A percentile compares a stretch with the other conserved stretches of the same genome.
phyloP scores from a whole-genome alignment of 2,797 vertebrate species.

The Morelia viridis region DNA sequence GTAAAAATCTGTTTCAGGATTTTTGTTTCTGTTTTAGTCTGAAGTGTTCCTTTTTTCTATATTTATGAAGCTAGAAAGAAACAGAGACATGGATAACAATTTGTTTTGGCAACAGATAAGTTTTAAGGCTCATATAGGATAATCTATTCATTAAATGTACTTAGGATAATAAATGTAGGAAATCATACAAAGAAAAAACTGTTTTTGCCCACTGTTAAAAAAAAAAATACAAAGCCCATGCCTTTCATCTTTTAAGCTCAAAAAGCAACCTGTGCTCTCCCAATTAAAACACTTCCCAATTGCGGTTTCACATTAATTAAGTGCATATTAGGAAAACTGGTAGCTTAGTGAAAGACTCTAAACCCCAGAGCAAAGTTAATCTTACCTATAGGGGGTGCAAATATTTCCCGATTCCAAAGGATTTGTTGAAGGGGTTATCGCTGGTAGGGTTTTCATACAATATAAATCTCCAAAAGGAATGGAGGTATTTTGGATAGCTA shows the following conservation, averaged over 20 bases:
- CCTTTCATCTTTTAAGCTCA: no score
- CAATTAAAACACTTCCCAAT: background rate
- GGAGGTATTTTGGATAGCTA: background rate
- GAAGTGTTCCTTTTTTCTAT: background rate
- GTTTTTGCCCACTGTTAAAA: no score
- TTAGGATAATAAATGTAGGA: no score
- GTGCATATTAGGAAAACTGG: background rate
- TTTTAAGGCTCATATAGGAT: no score
- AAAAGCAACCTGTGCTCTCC: background rate
- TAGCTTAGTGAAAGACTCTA: background rate
- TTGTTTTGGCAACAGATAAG: no score
- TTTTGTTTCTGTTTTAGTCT: background rate
- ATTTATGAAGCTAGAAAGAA: no score
- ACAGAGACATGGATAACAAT: no score
- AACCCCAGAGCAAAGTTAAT: background rate
- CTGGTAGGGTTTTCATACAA: no score
- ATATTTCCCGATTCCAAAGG: background rate
- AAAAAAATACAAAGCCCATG: no score
- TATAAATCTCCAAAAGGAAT: no score
- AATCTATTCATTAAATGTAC: no score
- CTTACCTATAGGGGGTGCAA: background rate
- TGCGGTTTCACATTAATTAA: background rate
- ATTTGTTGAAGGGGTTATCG: background rate
- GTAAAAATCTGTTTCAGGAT: background rate
- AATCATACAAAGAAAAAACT: no score